A percentile compares a stretch with the other conserved stretches of the same genome.
phyloP scores from a whole-genome alignment of 2,888 invertebrate genomes.

The Dorcus hopei region DNA sequence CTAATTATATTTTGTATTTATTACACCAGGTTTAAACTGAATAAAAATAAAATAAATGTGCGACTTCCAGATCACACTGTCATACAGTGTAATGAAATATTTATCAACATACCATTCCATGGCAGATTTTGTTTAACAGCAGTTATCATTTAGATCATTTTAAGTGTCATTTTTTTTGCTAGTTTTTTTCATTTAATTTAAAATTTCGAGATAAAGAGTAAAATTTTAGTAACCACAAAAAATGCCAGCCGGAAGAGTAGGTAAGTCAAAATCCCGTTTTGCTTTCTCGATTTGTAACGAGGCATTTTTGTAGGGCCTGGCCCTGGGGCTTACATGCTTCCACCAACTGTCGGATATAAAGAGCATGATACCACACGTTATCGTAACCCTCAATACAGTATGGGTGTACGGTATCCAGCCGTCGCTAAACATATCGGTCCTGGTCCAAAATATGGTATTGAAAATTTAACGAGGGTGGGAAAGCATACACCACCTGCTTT shows the following conservation, averaged over 20 bases:
- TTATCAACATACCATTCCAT: not conserved
- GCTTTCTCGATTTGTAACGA: not conserved
- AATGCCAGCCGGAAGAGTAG: slow-evolving; percentile 10
- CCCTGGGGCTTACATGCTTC: slow-evolving; percentile 63
- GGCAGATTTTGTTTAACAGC: slow-evolving; percentile 10
- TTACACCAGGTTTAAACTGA: too few species aligned
- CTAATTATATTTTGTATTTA: too few species aligned
- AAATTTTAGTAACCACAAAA: slow-evolving; percentile 15
- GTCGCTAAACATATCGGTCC: slow-evolving; percentile 40
- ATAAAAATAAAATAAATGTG: too few species aligned
- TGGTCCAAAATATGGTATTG: slow-evolving; percentile 52
- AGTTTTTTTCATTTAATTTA: slow-evolving; percentile 1
- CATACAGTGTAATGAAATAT: too few species aligned
- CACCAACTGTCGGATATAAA: slow-evolving; percentile 59
- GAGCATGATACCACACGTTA: slow-evolving; percentile 61
- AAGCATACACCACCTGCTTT: slow-evolving; percentile 54
- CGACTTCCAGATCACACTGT: too few species aligned
- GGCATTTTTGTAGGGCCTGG: slow-evolving; percentile 57
- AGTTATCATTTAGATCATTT: slow-evolving; percentile 7
- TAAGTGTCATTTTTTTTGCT: slow-evolving; percentile 10
- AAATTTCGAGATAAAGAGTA: slow-evolving; percentile 8
- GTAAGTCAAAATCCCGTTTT: slow-evolving; percentile 6
- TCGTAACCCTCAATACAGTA: slow-evolving; percentile 63
- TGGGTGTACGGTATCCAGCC: slow-evolving; percentile 49
- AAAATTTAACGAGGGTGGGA: slow-evolving; percentile 51